Base-by-base conservation (phyloP, 2,797 vertebrate species). In the Tarsius wallacei region DNA sequence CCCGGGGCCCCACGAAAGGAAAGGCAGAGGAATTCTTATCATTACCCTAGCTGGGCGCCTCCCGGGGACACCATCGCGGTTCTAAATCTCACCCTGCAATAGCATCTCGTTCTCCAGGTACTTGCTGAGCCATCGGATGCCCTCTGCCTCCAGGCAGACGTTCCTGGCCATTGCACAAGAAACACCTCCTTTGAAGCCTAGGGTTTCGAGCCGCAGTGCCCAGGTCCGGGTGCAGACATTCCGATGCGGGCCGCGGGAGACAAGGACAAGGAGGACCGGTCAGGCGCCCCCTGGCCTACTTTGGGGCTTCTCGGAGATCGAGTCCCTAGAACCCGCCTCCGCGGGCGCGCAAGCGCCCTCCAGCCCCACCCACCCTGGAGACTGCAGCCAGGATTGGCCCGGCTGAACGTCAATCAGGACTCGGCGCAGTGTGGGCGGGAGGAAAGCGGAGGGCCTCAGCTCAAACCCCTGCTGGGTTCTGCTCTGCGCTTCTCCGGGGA, bases 381-480 rank as follows among this genome's bases (percentile, higher is more conserved):
- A 9, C 47, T 21, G 21, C 49, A 33, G 28, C 73, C 55, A 0
- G n/a, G 94, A 91, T 36, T 80, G 76, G 77, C 10, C 24, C 17
- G 5, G 28, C 19, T 66, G 57, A 8, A 47, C 19, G 63, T 66
- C 94, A 87, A 8, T 95, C 93, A 74, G 59, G 36, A 61, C 33
- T 16, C 28, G 36, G 70, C n/a, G 17, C 24, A 0, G 16, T 13
- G 51, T 1, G 55, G 24, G 55, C 2, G 0, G 57, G 64, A 28
- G 59, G 8, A 26, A 47, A 21, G 22, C 66, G 1, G 8, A 17
- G 0, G 1, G 12, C 3, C 1, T 26, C 7, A 0, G 11, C 12
- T 11, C 31, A 11, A 17, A 16, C 0, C 0, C 0, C 0, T 0
- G 4, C 1, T 0, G 17, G 1, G 22, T 12, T 4, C 2, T 16